Evolutionary conservation across 2,888 invertebrate species (phyloP).

Genomic region (Linnaemya tessellans): DNA sequence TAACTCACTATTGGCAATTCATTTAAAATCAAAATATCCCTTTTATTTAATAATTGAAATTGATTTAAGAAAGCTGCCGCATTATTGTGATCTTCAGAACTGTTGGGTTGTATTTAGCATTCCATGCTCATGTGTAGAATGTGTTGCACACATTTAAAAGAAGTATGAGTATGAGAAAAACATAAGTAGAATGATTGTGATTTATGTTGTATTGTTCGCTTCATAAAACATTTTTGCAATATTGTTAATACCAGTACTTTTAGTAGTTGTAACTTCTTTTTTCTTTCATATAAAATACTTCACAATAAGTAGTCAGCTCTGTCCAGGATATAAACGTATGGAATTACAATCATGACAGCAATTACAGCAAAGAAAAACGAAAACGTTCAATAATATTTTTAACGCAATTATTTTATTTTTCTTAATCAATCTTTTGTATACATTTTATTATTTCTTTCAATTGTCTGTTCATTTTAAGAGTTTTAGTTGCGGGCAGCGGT

Average conservation of each 20-base stretch:
- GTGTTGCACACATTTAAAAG: not conserved
- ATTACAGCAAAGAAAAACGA: not conserved
- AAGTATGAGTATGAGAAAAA: not conserved
- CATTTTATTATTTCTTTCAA: no score
- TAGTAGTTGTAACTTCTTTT: constrained; percentile 13
- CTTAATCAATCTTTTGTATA: not conserved
- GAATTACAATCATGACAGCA: not conserved
- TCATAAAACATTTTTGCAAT: constrained; percentile 54
- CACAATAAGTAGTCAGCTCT: constrained; percentile 12
- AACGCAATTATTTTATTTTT: not conserved
- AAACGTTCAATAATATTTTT: not conserved
- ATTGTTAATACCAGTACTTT: constrained; percentile 36
- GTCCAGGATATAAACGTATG: constrained; percentile 1
- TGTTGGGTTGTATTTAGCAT: not conserved
- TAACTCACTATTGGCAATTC: no score
- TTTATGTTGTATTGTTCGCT: constrained; percentile 56
- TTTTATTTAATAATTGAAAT: no score
- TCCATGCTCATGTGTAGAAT: not conserved
- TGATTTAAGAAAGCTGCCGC: no score
- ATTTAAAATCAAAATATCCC: no score
- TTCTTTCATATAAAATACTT: constrained; percentile 17
- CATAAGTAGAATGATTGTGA: constrained; percentile 27
- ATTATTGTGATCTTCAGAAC: not conserved
- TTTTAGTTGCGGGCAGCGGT: not conserved
- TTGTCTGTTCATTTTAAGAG: not conserved